Evolutionary conservation across 2,113 vertebrate genomes (phyloP).

Genomic region (Chaetops frenatus): DNA sequence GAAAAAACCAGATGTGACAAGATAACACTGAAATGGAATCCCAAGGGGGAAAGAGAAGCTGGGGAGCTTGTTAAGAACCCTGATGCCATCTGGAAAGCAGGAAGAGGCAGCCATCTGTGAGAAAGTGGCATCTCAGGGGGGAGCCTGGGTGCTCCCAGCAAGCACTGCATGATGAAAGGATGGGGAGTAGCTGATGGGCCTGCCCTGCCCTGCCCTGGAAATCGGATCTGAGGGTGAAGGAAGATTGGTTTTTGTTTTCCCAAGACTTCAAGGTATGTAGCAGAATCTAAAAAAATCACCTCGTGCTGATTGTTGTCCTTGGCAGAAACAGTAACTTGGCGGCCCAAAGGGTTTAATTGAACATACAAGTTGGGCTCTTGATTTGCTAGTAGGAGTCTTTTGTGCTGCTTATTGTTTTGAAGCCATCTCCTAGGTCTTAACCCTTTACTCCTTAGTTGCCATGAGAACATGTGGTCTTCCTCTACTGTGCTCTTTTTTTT

Average conservation of each 20-base stretch:
- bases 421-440: conserved; percentile 52
- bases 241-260: not conserved
- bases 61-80: conserved; percentile 39
- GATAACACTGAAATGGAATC: conserved; percentile 5
- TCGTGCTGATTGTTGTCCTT: not conserved
- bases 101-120: not conserved
- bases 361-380: conserved; percentile 22
- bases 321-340: conserved; percentile 32
- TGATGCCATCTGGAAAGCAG: conserved; percentile 49
- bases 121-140: conserved; percentile 22
- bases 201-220: not conserved
- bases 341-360: conserved; percentile 17
- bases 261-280: not conserved
- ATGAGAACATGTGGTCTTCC: conserved; percentile 24
- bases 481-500: conserved; percentile 14
- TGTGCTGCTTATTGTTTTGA: conserved; percentile 12
- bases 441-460: conserved; percentile 47
- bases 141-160: not conserved
- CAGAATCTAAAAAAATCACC: conserved; percentile 33
- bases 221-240: not conserved
- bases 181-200: not conserved
- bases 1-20: conserved; percentile 45
- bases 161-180: not conserved
- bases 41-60: not conserved
- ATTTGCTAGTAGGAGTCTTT: conserved; percentile 45